These are phyloP conservation scores for Drosophila nasuta DNA, from an alignment of 1,140 invertebrate species.

Conservation along the genomic window DNA sequence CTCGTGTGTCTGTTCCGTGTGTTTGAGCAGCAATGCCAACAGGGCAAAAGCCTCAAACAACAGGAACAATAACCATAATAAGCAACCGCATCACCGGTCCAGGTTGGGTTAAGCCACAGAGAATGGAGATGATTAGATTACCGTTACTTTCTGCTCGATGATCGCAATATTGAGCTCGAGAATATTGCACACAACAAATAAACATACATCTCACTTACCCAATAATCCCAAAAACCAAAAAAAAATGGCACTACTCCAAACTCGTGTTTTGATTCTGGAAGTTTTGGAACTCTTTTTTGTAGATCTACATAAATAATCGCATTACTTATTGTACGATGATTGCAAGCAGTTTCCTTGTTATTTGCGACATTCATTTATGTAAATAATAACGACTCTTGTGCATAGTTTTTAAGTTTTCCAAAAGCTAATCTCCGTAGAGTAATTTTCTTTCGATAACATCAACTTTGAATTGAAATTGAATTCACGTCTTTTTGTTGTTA, in stretches of 20 bases:
- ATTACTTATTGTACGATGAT: background rate
- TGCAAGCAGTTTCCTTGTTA: background rate
- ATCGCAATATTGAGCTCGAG: conserved; percentile 4
- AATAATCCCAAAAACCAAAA: background rate
- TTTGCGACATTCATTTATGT: background rate
- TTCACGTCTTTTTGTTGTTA: background rate
- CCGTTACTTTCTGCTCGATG: conserved; percentile 1
- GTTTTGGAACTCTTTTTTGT: background rate
- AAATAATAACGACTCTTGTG: background rate
- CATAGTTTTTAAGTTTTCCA: background rate
- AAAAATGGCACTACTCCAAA: too few species aligned
- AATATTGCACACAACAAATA: conserved; percentile 2
- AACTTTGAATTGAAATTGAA: too few species aligned
- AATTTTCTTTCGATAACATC: too few species aligned
- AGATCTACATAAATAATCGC: background rate
- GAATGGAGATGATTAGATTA: conserved; percentile 5
- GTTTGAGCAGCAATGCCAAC: conserved; percentile 46
- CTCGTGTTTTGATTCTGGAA: too few species aligned
- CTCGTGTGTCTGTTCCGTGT: conserved; percentile 29
- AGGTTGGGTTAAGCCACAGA: conserved; percentile 18
- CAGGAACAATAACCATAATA: conserved; percentile 49
- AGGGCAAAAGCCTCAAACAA: conserved; percentile 28
- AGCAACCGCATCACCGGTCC: conserved; percentile 45
- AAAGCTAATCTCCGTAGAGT: too few species aligned
- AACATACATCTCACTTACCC: background rate